Evolutionary conservation across 2,888 invertebrate species (phyloP).

Genomic region (Phalangium opilio): DNA sequence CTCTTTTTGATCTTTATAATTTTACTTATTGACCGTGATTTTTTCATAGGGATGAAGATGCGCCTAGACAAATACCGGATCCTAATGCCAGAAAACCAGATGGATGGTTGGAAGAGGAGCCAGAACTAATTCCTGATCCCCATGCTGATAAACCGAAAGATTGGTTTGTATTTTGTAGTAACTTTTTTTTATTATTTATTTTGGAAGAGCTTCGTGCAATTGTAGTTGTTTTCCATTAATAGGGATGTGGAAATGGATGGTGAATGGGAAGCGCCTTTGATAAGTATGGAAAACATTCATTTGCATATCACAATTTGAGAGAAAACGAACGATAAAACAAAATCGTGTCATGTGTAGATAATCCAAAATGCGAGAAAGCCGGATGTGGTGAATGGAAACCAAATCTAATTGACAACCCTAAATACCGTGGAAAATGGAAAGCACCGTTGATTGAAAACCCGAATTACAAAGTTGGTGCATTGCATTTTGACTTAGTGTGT

Average conservation of each 20-base stretch:
- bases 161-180: constrained; percentile 39
- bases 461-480: constrained; percentile 35
- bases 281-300: constrained; percentile 33
- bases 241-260: constrained; percentile 97
- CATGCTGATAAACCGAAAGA: constrained; percentile 80
- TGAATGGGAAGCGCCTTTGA: constrained; percentile 87
- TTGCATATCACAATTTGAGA: no score
- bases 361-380: constrained; percentile 61
- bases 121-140: constrained; percentile 64
- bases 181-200: not conserved
- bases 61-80: constrained; percentile 77
- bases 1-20: no score
- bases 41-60: constrained; percentile 65
- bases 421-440: constrained; percentile 89
- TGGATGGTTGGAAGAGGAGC: constrained; percentile 86
- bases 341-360: constrained; percentile 38
- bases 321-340: not conserved
- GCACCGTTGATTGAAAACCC: constrained; percentile 44
- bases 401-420: constrained; percentile 70
- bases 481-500: not conserved
- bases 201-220: constrained; percentile 1
- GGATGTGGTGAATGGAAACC: constrained; percentile 88
- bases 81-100: constrained; percentile 65
- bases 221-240: constrained; percentile 5
- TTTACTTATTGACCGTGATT: not conserved